These are phyloP conservation scores for Serripes groenlandicus DNA, from an alignment of 2,888 invertebrate species.

Conservation along the genomic window DNA sequence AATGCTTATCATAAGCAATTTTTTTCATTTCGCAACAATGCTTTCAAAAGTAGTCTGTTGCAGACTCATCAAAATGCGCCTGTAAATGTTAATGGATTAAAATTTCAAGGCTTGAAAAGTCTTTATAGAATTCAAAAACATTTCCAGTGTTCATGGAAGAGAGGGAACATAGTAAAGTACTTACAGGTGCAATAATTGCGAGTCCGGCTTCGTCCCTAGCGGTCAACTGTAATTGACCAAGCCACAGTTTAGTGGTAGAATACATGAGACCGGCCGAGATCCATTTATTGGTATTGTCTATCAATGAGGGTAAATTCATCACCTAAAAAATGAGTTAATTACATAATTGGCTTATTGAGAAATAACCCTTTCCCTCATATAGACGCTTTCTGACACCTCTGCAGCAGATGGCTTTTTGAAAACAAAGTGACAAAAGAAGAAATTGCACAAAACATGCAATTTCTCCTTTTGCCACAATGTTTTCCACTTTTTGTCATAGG, in stretches of 20 bases:
- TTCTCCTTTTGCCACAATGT: too few relatives aligned
- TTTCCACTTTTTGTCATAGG: too few relatives aligned
- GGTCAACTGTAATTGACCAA: slow-evolving; percentile 69
- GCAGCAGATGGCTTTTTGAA: too few relatives aligned
- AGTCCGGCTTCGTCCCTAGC: slow-evolving; percentile 33
- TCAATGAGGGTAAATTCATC: slow-evolving; percentile 1
- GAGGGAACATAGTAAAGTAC: neutral
- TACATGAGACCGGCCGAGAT: slow-evolving; percentile 70
- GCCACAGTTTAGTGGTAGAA: slow-evolving; percentile 69
- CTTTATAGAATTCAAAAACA: too few relatives aligned
- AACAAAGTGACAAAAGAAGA: too few relatives aligned
- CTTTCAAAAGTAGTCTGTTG: neutral
- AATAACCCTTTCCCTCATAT: too few relatives aligned
- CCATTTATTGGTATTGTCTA: neutral
- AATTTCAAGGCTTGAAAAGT: too few relatives aligned
- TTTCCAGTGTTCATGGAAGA: too few relatives aligned
- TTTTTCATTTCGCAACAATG: neutral
- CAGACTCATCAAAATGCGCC: neutral
- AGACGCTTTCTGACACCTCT: too few relatives aligned
- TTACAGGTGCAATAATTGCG: slow-evolving; percentile 40
- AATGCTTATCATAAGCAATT: neutral
- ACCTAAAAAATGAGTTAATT: neutral
- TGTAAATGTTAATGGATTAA: neutral
- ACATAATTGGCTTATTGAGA: neutral
- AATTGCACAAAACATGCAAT: too few relatives aligned